Base-by-base conservation (phyloP, 2,113 vertebrate genomes). In the Gadus chalcogrammus region DNA sequence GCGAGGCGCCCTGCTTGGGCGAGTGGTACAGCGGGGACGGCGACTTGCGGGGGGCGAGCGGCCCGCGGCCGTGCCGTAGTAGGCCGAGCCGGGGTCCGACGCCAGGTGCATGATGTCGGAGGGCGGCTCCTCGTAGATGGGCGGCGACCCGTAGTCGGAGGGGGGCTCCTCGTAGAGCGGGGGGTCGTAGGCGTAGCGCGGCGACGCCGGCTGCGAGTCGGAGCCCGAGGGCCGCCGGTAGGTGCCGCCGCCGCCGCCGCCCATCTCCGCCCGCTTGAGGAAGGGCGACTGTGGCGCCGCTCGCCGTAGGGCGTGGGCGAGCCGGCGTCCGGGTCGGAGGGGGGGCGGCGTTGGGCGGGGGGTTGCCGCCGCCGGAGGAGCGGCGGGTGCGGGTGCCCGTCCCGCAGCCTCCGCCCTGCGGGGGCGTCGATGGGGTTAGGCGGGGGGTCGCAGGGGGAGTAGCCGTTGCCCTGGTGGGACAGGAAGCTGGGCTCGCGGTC, bases 51-150 rank as follows among this genome's bases (percentile, higher is more conserved):
- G 88, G 0, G 96, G 95, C 0, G 96, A 91, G 79, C 87, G 90
- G 12, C 87, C 87, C 0, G 85, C 70, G 2, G 42, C 42, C 6
- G 8, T 48, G 63, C 82, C 71, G 8, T 91, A 91, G 69, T 85
- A 79, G 42, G 31, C 31, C 4, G 42, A 9, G 42, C 83, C 76
- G 12, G 87, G 72, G 0, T 98, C 95, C 0, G 88, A 92, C 68
- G 94, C 92, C 81, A 96, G 91, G 52, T 95, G 95, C 88, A 96
- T 88, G 69, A 96, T 88, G 69, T 98, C 97, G 73, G 92, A 90
- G 0, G 97, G 97, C 0, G 97, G 97, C 67, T 98, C 97, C 1
- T 99, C 97, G 0, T 99, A 99, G 86, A 99, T 96, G 72, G 97
- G 96, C 15, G 96, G 95, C 0, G 96, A 90, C 79, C 97, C 96